Base-by-base conservation (phyloP, 1,140 invertebrate species). In the Telenomus remus region DNA sequence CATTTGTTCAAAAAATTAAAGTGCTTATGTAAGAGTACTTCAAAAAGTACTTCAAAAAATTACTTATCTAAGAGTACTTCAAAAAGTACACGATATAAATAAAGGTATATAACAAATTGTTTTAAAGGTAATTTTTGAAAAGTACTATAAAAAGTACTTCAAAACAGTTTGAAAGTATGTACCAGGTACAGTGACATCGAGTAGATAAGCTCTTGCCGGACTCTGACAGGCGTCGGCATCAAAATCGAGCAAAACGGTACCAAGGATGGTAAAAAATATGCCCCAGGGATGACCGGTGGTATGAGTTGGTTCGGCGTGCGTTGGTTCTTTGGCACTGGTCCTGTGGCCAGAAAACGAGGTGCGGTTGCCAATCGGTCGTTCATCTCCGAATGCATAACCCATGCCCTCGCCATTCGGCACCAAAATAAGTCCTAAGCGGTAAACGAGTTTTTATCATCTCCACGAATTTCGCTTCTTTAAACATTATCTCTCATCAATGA, bases 221-320 rank as follows among this genome's bases (percentile, higher is more conserved):
- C 96, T 97, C 85, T 98, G 97, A 79, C 97, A 98, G 33, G 96
- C 96, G 84, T 98, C 97, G 0, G 97, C 97, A 85, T 97, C 95
- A 85, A 98, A 98, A 86, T 99, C 97, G 19, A 98, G 88, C 8
- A 98, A 87, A 27, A 97, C 95, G 0, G 97, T 98, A 9, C 97
- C 97, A 0, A 98, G 81, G 44, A 98, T 92, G 0, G 97, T 98
- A 78, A 99, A 96, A 78, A 97, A 91, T 34, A 98, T 92, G 2
- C 95, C 95, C 95, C 95, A 96, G 0, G 93, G 92, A 84, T 96
- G 95, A 1, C 89, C 89, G 8, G 87, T 87, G 12, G 87, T 84
- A 13, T 88, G 85, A 7, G 1, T 37, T 33, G 64, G 69, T 14
- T 49, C 19, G 4, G 54, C 46, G 2, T 69, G 42, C 5, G 79